These are phyloP conservation scores for Hyperoplus immaculatus DNA, from an alignment of 2,797 vertebrate species.

Conservation along the genomic window DNA sequence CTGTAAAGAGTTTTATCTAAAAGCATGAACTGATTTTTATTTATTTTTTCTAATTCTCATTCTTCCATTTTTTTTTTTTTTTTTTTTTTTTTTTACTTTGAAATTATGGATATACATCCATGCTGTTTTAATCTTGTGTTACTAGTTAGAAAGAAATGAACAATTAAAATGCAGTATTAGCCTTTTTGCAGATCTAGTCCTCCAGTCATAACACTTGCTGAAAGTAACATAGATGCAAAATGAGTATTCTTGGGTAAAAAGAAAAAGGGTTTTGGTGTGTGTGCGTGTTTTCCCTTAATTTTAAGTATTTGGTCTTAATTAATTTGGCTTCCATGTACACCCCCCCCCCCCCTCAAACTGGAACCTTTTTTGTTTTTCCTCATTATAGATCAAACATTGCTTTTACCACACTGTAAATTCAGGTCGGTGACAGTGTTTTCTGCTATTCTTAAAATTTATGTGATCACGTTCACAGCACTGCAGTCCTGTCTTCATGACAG, in stretches of 20 bases:
- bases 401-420: not conserved
- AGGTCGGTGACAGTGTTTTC: constrained; percentile 18
- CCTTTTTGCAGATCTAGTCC: constrained; percentile 64
- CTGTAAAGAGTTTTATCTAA: constrained; percentile 71
- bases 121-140: constrained; percentile 65
- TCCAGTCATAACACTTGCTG: constrained; percentile 62
- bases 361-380: not conserved
- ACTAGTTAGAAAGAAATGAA: constrained; percentile 62
- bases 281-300: constrained; percentile 11
- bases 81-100: constrained; percentile 65
- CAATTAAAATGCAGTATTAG: constrained; percentile 84
- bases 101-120: constrained; percentile 75
- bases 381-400: constrained; percentile 5
- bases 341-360: constrained; percentile 2
- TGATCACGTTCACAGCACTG: not conserved
- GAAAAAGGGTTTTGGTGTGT: constrained; percentile 54
- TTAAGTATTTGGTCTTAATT: constrained; percentile 30
- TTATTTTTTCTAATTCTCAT: constrained; percentile 44
- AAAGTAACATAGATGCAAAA: constrained; percentile 62
- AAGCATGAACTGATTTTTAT: constrained; percentile 37
- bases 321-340: constrained; percentile 18
- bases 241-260: constrained; percentile 62
- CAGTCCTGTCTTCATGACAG: constrained; percentile 5
- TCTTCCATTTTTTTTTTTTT: constrained; percentile 51
- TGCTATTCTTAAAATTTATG: not conserved